phyloP scores from a whole-genome alignment of 2,888 invertebrate species.

The Parthenolecanium corni region DNA sequence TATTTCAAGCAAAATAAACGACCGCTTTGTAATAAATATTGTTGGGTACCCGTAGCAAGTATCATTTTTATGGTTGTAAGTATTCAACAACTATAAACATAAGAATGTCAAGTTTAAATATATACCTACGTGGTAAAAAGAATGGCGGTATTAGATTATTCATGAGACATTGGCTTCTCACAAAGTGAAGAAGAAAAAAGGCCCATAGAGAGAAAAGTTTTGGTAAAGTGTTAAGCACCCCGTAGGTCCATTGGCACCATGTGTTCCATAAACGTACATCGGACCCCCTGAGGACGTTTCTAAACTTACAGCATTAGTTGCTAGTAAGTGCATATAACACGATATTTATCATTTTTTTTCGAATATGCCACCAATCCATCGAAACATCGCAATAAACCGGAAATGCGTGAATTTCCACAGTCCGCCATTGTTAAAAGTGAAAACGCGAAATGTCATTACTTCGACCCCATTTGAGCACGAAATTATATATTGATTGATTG shows the following conservation, averaged over 20 bases:
- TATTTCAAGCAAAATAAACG: background rate
- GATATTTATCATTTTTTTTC: constrained; percentile 19
- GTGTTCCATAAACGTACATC: constrained; percentile 14
- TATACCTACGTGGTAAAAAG: constrained; percentile 26
- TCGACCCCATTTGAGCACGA: too few species aligned
- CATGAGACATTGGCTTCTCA: constrained; percentile 18
- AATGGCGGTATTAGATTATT: constrained; percentile 25
- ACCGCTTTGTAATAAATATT: constrained; percentile 10
- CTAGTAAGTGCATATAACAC: constrained; percentile 5
- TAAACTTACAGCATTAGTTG: background rate
- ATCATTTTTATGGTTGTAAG: constrained; percentile 1
- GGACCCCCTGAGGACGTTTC: constrained; percentile 15
- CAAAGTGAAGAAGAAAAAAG: too few species aligned
- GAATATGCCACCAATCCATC: too few species aligned
- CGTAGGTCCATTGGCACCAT: constrained; percentile 22
- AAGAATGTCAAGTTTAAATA: constrained; percentile 23
- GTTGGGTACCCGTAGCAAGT: constrained; percentile 7
- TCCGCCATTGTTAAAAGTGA: too few species aligned
- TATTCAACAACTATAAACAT: constrained; percentile 15
- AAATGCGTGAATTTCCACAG: constrained; percentile 6
- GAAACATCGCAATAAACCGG: constrained; percentile 1
- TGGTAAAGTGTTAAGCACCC: constrained; percentile 22
- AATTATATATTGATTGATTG: too few species aligned
- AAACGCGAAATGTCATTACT: too few species aligned
- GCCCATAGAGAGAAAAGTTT: constrained; percentile 2